phyloP scores from a whole-genome alignment of 2,888 invertebrate species.

The Hyposoter dolosus region DNA sequence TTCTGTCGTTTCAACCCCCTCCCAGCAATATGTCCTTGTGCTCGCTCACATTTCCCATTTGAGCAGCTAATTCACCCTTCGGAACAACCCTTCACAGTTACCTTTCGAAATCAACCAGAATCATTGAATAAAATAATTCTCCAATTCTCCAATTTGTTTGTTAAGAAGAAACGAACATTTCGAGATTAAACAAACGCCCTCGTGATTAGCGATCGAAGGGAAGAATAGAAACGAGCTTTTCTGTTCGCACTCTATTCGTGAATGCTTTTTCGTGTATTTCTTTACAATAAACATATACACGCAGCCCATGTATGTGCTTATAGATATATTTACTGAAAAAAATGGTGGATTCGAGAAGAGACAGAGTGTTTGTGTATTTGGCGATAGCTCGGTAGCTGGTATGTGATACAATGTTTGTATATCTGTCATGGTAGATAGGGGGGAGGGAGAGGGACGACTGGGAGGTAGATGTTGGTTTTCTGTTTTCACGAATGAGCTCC shows the following conservation, averaged over 20 bases:
- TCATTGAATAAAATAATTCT: background rate
- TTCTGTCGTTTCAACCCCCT: constrained; percentile 46
- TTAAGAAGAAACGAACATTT: background rate
- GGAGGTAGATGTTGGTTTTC: constrained; percentile 46
- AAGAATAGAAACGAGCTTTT: background rate
- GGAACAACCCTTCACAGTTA: background rate
- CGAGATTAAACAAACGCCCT: background rate
- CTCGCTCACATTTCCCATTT: constrained; percentile 77
- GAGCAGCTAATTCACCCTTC: constrained; percentile 75
- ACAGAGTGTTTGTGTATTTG: constrained; percentile 37
- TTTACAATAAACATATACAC: background rate
- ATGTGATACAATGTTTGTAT: constrained; percentile 63
- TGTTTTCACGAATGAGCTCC: constrained; percentile 56
- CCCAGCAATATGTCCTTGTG: constrained; percentile 68
- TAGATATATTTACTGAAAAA: constrained; percentile 10
- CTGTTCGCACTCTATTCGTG: background rate
- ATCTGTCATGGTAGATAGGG: constrained; percentile 27
- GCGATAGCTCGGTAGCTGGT: constrained; percentile 31
- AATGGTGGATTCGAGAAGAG: constrained; percentile 3
- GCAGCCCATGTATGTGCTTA: background rate
- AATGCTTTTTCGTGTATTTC: constrained; percentile 32
- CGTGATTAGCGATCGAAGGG: constrained; percentile 7
- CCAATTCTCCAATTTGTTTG: background rate
- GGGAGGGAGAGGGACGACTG: constrained; percentile 1
- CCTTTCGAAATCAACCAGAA: background rate